A percentile compares a stretch with the other conserved stretches of the same genome.
These are phyloP conservation scores for Dicyrtomina minuta DNA, from an alignment of 2,888 invertebrate species.

Conservation along the genomic window DNA sequence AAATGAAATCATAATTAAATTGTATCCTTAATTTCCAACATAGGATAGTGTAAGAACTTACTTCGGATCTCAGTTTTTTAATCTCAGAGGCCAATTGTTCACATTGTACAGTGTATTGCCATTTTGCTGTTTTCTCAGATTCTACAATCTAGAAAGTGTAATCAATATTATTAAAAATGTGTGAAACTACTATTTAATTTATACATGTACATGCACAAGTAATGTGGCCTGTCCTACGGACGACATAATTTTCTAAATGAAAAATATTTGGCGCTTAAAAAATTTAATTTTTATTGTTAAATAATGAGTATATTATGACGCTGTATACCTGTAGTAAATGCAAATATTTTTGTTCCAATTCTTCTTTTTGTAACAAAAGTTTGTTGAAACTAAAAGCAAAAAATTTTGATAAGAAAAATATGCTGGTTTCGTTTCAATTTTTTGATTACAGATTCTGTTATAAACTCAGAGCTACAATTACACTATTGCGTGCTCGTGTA, in stretches of 20 bases:
- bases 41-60: slow-evolving; percentile 59
- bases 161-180: neutral
- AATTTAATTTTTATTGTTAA: neutral
- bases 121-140: slow-evolving; percentile 86
- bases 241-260: too few species aligned
- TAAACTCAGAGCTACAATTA: too few species aligned
- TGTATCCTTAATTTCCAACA: neutral
- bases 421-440: neutral
- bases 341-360: slow-evolving; percentile 86
- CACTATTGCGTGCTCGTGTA: too few species aligned
- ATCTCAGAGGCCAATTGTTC: slow-evolving; percentile 86
- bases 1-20: neutral
- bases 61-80: slow-evolving; percentile 84
- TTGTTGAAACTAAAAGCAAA: slow-evolving; percentile 75
- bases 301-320: too few species aligned
- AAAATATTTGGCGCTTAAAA: too few species aligned
- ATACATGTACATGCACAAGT: neutral
- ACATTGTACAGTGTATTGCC: slow-evolving; percentile 87
- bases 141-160: slow-evolving; percentile 72
- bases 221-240: too few species aligned
- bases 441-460: too few species aligned
- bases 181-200: too few species aligned
- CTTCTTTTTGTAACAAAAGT: slow-evolving; percentile 81
- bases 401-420: neutral
- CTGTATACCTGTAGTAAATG: slow-evolving; percentile 66